Evolutionary conservation across 2,888 invertebrate species (phyloP).

Genomic region (Peribatodes rhomboidaria): DNA sequence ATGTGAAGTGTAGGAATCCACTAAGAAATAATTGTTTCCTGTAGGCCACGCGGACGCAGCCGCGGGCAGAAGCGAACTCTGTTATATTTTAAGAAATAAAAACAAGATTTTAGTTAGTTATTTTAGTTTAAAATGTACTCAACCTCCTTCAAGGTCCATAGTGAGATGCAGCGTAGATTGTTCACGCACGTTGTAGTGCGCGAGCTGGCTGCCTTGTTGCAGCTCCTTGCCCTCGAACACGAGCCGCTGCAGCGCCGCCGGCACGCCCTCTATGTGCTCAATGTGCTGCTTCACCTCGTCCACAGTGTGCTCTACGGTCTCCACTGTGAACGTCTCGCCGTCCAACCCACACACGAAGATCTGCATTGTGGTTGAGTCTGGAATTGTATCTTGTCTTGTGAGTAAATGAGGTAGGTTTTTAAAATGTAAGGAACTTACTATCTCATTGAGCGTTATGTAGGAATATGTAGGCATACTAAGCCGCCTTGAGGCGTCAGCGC

Average conservation of each 20-base stretch:
- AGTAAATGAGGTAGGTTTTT: background rate
- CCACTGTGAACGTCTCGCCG: slow-evolving; percentile 33
- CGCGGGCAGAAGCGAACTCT: too few relatives aligned
- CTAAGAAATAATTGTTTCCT: too few relatives aligned
- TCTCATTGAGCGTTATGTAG: too few relatives aligned
- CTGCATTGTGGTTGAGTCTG: slow-evolving; percentile 27
- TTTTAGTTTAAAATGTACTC: too few relatives aligned
- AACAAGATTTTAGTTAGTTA: too few relatives aligned
- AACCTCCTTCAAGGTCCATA: slow-evolving; percentile 31
- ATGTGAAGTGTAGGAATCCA: too few relatives aligned
- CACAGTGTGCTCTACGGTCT: slow-evolving; percentile 14
- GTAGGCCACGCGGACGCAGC: too few relatives aligned
- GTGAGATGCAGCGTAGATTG: slow-evolving; percentile 36
- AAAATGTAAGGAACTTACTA: too few relatives aligned
- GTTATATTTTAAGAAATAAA: too few relatives aligned
- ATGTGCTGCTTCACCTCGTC: slow-evolving; percentile 29
- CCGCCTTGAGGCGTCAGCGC: too few relatives aligned
- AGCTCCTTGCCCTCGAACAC: slow-evolving; percentile 33
- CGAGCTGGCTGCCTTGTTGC: slow-evolving; percentile 18
- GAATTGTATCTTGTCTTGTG: background rate
- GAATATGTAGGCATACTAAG: too few relatives aligned
- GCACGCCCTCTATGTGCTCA: slow-evolving; percentile 35
- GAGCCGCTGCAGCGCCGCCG: slow-evolving; percentile 32
- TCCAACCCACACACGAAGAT: slow-evolving; percentile 31
- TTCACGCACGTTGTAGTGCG: slow-evolving; percentile 29